Evolutionary conservation across 2,797 vertebrate species (phyloP).

Genomic region (Nothura maculosa): DNA sequence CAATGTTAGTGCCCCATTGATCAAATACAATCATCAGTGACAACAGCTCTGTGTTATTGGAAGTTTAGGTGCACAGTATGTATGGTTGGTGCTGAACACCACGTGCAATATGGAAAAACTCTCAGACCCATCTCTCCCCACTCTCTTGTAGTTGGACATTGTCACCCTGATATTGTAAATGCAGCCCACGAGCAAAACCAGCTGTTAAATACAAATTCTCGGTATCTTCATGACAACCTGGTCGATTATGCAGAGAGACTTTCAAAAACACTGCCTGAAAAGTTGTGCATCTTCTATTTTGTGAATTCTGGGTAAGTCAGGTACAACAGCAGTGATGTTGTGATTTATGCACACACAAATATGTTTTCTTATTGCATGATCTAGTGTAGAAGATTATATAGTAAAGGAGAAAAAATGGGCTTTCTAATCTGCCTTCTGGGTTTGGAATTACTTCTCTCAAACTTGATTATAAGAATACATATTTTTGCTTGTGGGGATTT

Average conservation of each 20-base stretch:
- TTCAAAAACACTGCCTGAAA: slow-evolving; percentile 87
- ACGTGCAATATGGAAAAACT: rapidly evolving
- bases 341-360: not conserved
- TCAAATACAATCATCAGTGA: not conserved
- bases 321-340: not conserved
- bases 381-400: not conserved
- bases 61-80: rapidly evolving
- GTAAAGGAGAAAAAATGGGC: not conserved
- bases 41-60: not conserved
- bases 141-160: slow-evolving; percentile 90
- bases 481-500: not conserved
- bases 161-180: slow-evolving; percentile 90
- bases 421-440: not conserved
- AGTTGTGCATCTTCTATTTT: slow-evolving; percentile 92
- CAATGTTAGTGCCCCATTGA: not conserved
- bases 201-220: slow-evolving; percentile 90
- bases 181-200: slow-evolving; percentile 91
- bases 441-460: not conserved
- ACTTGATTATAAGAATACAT: not conserved
- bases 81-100: not conserved
- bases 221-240: slow-evolving; percentile 94
- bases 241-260: slow-evolving; percentile 90
- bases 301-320: slow-evolving; percentile 93
- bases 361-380: not conserved
- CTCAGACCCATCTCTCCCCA: not conserved